phyloP scores from a whole-genome alignment of 2,113 vertebrate species.

The Rallus limicola region DNA sequence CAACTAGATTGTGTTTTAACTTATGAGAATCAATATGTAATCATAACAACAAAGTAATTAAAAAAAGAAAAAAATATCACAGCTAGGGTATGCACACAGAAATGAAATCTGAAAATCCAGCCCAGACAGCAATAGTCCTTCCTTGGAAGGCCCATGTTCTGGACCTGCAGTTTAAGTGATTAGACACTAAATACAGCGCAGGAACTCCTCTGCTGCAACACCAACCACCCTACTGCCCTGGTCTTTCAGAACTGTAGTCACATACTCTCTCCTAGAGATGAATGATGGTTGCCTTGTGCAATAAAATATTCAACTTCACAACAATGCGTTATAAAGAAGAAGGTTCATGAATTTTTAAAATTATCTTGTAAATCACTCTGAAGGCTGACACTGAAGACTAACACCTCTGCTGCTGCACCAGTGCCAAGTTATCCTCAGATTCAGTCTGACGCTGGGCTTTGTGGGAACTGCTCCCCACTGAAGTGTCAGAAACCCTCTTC shows the following conservation, averaged over 20 bases:
- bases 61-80: background rate
- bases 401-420: conserved; percentile 41
- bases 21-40: background rate
- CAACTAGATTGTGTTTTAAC: background rate
- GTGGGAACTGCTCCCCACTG: background rate
- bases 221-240: background rate
- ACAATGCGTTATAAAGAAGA: conserved; percentile 61
- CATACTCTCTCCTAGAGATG: background rate
- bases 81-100: accelerated
- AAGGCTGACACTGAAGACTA: conserved; percentile 74
- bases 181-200: background rate
- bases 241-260: conserved; percentile 1
- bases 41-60: background rate
- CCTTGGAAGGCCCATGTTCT: background rate
- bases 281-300: conserved; percentile 55
- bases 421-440: conserved; percentile 12
- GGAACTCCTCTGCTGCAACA: background rate
- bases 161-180: background rate
- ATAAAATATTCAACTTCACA: conserved; percentile 74
- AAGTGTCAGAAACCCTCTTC: background rate
- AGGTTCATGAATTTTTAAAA: conserved; percentile 75
- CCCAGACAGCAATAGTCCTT: background rate
- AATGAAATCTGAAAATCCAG: background rate
- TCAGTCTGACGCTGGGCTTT: conserved; percentile 7
- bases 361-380: conserved; percentile 76